Evolutionary conservation across 2,113 vertebrate genomes (phyloP).

Genomic region (Chloroceryle aenea): DNA sequence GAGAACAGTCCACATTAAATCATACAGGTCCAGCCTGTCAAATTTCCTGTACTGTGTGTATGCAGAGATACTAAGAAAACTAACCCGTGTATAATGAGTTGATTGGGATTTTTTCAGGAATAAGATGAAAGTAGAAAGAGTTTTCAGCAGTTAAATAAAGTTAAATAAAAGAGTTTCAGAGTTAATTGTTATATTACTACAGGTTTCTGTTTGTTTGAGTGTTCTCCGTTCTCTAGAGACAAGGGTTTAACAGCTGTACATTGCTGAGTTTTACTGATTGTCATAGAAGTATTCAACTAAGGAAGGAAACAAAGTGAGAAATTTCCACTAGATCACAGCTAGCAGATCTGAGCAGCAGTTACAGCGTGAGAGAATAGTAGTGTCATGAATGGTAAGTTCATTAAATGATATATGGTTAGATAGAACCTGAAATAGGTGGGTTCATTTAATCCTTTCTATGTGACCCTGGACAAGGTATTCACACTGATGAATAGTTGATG

Average conservation of each 20-base stretch:
- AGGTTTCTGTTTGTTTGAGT: neutral
- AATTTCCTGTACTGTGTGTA: neutral
- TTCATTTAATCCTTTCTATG: neutral
- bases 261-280: neutral
- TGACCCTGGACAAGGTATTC: neutral
- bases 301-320: neutral
- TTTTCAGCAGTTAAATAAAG: neutral
- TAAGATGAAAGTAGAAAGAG: neutral
- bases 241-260: neutral
- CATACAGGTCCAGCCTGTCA: neutral
- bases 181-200: neutral
- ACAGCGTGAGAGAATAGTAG: neutral
- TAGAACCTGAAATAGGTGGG: neutral
- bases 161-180: neutral
- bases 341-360: neutral
- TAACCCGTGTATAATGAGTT: neutral
- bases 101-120: neutral
- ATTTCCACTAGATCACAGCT: neutral
- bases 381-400: neutral
- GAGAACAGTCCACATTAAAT: neutral
- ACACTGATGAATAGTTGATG: accelerated
- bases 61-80: neutral
- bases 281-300: neutral
- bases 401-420: neutral
- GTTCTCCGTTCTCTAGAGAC: neutral